These are phyloP conservation scores for Strix aluco DNA, from an alignment of 2,113 vertebrate genomes.

Conservation along the genomic window DNA sequence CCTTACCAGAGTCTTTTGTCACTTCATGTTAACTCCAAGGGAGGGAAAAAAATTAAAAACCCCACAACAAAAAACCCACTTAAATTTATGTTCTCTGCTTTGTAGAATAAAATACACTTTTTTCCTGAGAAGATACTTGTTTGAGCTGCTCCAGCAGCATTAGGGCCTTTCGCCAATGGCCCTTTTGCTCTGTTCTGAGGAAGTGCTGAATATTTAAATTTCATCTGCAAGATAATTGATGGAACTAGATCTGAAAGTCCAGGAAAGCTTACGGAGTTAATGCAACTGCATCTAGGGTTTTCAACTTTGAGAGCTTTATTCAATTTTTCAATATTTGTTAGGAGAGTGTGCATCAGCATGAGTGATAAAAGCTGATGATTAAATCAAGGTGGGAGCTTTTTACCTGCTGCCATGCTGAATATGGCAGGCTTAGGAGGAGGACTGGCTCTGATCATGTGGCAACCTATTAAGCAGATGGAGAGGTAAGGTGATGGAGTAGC, in stretches of 20 bases:
- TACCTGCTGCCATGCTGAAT: background rate
- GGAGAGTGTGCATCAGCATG: background rate
- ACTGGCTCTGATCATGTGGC: background rate
- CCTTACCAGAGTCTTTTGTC: slow-evolving; percentile 1
- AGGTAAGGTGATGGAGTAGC: background rate
- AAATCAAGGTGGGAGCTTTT: background rate
- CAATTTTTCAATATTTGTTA: background rate
- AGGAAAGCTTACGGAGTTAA: background rate
- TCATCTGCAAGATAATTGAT: background rate
- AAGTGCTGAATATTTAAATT: slow-evolving; percentile 16
- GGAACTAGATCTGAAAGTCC: background rate
- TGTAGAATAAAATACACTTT: background rate
- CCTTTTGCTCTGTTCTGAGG: background rate
- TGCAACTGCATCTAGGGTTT: background rate
- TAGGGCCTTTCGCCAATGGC: background rate
- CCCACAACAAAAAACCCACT: background rate
- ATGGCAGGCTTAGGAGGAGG: background rate
- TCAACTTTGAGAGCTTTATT: background rate
- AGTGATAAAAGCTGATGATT: background rate
- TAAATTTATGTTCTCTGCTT: background rate
- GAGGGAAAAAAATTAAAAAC: background rate
- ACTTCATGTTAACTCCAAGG: background rate
- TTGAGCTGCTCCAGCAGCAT: background rate
- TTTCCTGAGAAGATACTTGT: background rate
- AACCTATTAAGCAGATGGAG: background rate